These are phyloP conservation scores for Trematomus loennbergii DNA, from an alignment of 2,113 vertebrate genomes.

Conservation along the genomic window DNA sequence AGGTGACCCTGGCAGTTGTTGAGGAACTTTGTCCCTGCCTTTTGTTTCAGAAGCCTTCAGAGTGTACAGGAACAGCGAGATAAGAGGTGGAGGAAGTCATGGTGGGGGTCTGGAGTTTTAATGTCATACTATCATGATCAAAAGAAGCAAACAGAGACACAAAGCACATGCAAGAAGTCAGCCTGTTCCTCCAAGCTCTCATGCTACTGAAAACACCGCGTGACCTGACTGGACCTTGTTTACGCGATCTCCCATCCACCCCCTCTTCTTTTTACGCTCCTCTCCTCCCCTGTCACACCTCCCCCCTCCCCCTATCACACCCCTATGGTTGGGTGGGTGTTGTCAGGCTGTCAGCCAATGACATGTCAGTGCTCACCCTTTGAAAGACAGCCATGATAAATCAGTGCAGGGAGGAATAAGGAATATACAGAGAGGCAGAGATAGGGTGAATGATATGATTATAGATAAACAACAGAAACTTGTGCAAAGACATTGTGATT, in stretches of 20 bases:
- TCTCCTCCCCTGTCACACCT: constrained; percentile 20
- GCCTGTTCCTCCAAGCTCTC: not conserved
- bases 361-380: constrained; percentile 50
- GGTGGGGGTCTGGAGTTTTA: not conserved
- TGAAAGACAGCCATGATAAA: constrained; percentile 71
- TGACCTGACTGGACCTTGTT: constrained; percentile 40
- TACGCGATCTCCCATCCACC: constrained; percentile 10
- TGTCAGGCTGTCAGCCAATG: constrained; percentile 81
- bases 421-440: constrained; percentile 17
- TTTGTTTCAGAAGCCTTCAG: constrained; percentile 12
- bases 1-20: constrained; percentile 48
- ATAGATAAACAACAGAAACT: constrained; percentile 15
- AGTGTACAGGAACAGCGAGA: not conserved
- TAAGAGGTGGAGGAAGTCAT: not conserved
- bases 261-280: not conserved
- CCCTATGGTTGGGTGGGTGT: constrained; percentile 74
- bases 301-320: constrained; percentile 41
- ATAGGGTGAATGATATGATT: not conserved
- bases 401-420: constrained; percentile 31
- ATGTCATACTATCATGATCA: not conserved
- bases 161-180: not conserved
- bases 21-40: not conserved
- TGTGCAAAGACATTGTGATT: not conserved
- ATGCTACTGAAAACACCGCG: not conserved
- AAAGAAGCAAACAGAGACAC: not conserved